Evolutionary conservation across 2,797 vertebrate genomes (phyloP), one percentile per base, ranked within the genome.

Genomic region (Mergus octosetaceus): DNA sequence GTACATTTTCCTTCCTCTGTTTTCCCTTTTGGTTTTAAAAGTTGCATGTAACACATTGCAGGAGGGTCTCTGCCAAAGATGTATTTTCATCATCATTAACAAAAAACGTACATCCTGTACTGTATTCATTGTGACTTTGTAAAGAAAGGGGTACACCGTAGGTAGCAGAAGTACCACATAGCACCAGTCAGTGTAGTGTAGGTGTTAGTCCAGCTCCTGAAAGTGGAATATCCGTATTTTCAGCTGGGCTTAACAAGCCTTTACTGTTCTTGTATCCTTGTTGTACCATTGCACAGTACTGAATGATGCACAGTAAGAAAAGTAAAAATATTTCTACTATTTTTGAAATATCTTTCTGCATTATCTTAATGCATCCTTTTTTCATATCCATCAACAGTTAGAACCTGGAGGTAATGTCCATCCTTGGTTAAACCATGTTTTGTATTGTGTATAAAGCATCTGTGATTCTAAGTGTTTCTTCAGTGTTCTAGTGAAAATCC

Each of bases 351-450:
- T 25, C 22, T 65, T 57, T 87, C 73, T 69, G 12, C 51, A 4
- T 90, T 94, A 36, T 71, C 66, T 93, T 84, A 78, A 28, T 28
- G 32, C 20, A 28, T 47, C 90, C 53, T 54, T 87, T 91, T 96
- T 96, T 92, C 87, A 94, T 82, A 45, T n/a, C 64, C 22, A 45
- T n/a, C 64, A 45, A 11, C 20, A 16, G 84, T 69, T 89, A 94
- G 93, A 95, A 34, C 17, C 81, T 25, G 64, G 39, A 32, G 41
- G 22, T 13, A 87, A 38, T n/a, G 27, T 41, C 57, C 57, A 15
- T 66, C 39, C 54, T 81, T 65, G 45, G 18, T 91, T 75, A 87
- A 43, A 32, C 11, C 32, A 7, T 17, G 9, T 39, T 76, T 82
- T 49, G 7, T 14, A 19, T 17, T 16, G 12, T 57, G 16, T 32